Evolutionary conservation across 1,140 invertebrate genomes (phyloP), one percentile per base, ranked within the genome.

Genomic region (Diachasma alloeum): DNA sequence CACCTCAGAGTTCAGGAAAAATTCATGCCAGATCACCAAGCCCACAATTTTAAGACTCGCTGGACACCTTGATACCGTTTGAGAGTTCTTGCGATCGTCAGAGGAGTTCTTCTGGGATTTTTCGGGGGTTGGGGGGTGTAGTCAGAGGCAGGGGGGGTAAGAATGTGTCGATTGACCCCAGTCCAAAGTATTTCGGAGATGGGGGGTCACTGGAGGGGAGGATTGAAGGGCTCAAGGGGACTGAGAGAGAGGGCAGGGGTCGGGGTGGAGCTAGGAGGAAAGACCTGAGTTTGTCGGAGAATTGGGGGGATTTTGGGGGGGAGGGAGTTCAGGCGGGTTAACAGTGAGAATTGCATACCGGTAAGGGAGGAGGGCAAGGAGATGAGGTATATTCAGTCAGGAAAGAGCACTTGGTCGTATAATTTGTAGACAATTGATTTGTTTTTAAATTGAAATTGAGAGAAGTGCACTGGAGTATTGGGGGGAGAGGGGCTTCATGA

Each of bases 321-420:
- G 6, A 82, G 74, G 6, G 79, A 87, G 44, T 84, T 87, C 2
- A 82, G 67, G 92, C 93, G 63, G 90, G 92, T 90, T 92, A 90
- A 91, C 87, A 82, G 85, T 86, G 86, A 81, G 84, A 86, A 87
- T 83, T 80, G 85, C 86, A 84, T 86, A 81, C 85, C 81, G 83
- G 85, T 72, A 80, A 77, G 6, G 77, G 74, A n/a, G 82, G 85
- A 84, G 83, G 85, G 80, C 81, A 82, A 85, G 84, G 36, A 24
- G 53, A 39, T 31, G 56, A 66, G 84, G 5, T 88, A 88, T 46
- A 88, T 89, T 68, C 85, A 89, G 68, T 88, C 86, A 10, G 84
- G 85, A 13, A 88, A 87, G 83, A 86, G 86, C 81, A 88, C 85
- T 46, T 88, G 87, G 87, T 87, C 87, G n/a, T 88, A 86, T 59